Evolutionary conservation across 2,113 vertebrate species (phyloP), one percentile per base, ranked within the genome.

Genomic region (Ranitomeya imitator): DNA sequence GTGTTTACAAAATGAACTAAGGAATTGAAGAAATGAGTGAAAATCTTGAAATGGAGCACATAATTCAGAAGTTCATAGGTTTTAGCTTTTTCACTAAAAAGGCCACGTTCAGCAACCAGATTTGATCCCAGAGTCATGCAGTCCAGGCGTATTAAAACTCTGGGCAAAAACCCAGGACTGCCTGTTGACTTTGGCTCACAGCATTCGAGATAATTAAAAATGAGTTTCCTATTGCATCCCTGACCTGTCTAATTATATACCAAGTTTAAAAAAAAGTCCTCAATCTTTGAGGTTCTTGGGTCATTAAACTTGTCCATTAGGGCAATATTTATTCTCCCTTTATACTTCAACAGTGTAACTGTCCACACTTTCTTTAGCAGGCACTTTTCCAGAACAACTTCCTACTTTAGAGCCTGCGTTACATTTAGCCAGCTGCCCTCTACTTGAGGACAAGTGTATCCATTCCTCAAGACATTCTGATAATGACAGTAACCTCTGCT

Each of bases 171-270:
- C 71, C 87, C 87, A 88, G 59, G 7, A 69, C 45, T 65, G 14
- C 73, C 45, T 88, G 87, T 88, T 77, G 69, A 88, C 18, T 88
- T 88, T 88, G 87, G 87, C 80, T 26, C 59, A 21, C 10, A 45
- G 13, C 21, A 23, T 54, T 54, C 26, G 13, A 83, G 57, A 83
- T 88, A 88, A 88, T 88, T 88, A 84, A 88, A 88, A 78, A 78
- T 78, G 60, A 79, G 59, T 77, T 88, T 88, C 73, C 87, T 84
- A 45, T 60, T 26, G 45, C 60, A 19, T 78, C 86, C 31, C 21
- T 67, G 69, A 57, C 71, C 10, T 8, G 11, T 15, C 71, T 78
- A 78, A 84, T 78, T 78, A 84, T 84, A 84, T 88, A 23, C 80
- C 16, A 37, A 26, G 55, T 65, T 82, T 76, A 16, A 84, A 67